Percentiles rank a stretch among this genome's conserved stretches.
These are phyloP conservation scores for Lucifuga dentata DNA, from an alignment of 2,113 vertebrate species.

Conservation along the genomic window DNA sequence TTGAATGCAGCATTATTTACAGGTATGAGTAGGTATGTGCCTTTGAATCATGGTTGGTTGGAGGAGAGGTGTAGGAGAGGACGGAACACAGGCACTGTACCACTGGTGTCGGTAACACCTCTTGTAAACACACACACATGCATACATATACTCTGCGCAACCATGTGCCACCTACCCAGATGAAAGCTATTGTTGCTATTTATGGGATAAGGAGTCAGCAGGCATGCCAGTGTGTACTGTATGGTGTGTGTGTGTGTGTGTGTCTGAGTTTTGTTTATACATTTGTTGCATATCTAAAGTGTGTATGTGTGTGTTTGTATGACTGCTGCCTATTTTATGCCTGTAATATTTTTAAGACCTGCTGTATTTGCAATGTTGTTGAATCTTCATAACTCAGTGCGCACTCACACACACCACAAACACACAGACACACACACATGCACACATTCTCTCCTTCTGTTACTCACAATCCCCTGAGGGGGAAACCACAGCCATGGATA, in stretches of 20 bases:
- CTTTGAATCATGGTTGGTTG: slow-evolving; percentile 31
- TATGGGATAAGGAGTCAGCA: slow-evolving; percentile 53
- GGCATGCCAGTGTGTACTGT: slow-evolving; percentile 18
- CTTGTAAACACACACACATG: slow-evolving; percentile 34
- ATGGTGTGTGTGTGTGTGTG: background rate
- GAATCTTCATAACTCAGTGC: background rate
- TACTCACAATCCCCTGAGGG: slow-evolving; percentile 9
- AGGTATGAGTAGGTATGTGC: slow-evolving; percentile 52
- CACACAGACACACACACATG: background rate
- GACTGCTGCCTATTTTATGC: background rate
- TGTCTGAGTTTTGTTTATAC: slow-evolving; percentile 3
- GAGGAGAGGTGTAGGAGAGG: slow-evolving; percentile 47
- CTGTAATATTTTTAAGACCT: background rate
- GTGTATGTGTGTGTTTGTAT: slow-evolving; percentile 4
- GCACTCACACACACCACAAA: slow-evolving; percentile 18
- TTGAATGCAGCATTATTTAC: too few relatives aligned
- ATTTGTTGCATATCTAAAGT: slow-evolving; percentile 1
- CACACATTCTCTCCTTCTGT: background rate
- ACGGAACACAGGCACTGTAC: slow-evolving; percentile 43
- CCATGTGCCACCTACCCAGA: slow-evolving; percentile 71
- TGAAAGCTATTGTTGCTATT: slow-evolving; percentile 71
- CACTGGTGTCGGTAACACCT: slow-evolving; percentile 47
- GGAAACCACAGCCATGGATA: slow-evolving; percentile 41
- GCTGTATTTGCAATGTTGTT: background rate
- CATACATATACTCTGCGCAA: slow-evolving; percentile 16